A percentile compares a stretch with the other conserved stretches of the same genome.
Conservation (phyloP, 2,113 vertebrate species). For the Apistogramma diplotaenia region DNA sequence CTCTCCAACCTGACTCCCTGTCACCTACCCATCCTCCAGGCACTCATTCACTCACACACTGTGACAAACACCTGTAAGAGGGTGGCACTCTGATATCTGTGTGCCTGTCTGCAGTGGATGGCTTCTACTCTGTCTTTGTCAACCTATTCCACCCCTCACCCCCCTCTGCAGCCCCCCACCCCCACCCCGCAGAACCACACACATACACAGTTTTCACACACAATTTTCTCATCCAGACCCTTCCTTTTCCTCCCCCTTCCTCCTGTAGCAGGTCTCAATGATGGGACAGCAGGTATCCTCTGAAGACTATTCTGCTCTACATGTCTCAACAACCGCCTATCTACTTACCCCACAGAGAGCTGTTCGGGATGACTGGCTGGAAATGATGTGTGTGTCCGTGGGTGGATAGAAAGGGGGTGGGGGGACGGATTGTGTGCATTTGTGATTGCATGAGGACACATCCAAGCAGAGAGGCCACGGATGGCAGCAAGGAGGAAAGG, state of each 20-base stretch:
- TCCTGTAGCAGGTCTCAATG: constrained; percentile 8
- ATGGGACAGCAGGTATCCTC: constrained; percentile 34
- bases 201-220: constrained; percentile 16
- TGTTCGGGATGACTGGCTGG: constrained; percentile 58
- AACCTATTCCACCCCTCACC: constrained; percentile 15
- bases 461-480: constrained; percentile 19
- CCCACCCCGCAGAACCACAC: background rate
- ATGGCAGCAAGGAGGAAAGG: constrained; percentile 6
- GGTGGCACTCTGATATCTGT: constrained; percentile 2
- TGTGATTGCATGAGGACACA: constrained; percentile 50
- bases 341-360: constrained; percentile 40
- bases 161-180: background rate
- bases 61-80: constrained; percentile 41
- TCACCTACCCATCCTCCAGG: constrained; percentile 10
- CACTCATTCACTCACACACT: constrained; percentile 12
- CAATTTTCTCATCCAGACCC: background rate
- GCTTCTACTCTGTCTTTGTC: constrained; percentile 46
- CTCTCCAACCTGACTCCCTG: constrained; percentile 60
- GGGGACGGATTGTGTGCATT: constrained; percentile 51
- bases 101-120: constrained; percentile 8
- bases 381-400: background rate
- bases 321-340: constrained; percentile 49
- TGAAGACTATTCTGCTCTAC: constrained; percentile 27
- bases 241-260: background rate
- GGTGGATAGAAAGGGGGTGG: background rate